phyloP scores from a whole-genome alignment of 64 coral and sea anemone genomes.

The Catalaphyllia jardinei region DNA sequence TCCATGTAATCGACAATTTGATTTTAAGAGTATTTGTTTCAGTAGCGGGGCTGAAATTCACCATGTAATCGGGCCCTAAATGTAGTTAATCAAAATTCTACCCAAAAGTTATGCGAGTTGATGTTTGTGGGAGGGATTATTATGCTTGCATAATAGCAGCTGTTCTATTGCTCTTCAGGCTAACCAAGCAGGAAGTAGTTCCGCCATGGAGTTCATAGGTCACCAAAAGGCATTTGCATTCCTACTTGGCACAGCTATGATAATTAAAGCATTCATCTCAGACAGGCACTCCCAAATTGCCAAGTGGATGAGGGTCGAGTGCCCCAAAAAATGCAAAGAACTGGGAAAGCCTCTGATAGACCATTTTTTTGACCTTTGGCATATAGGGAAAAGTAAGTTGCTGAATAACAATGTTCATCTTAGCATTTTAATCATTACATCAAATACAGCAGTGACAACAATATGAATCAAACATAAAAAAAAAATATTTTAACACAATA shows the following conservation, averaged over 20 bases:
- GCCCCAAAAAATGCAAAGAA: constrained; percentile 7
- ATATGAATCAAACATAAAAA: too few species aligned
- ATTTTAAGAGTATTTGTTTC: too few species aligned
- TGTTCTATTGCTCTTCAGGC: background rate
- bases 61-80: too few species aligned
- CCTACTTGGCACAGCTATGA: constrained; percentile 24
- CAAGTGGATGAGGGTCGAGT: constrained; percentile 48
- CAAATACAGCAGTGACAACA: too few species aligned
- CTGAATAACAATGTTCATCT: background rate
- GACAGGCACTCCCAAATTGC: constrained; percentile 42
- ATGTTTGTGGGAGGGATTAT: too few species aligned
- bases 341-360: constrained; percentile 43
- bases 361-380: constrained; percentile 59
- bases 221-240: constrained; percentile 45
- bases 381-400: constrained; percentile 58
- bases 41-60: too few species aligned
- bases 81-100: too few species aligned
- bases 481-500: too few species aligned
- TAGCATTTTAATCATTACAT: too few species aligned
- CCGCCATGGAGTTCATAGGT: constrained; percentile 46
- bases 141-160: too few species aligned
- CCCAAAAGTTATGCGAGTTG: too few species aligned
- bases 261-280: constrained; percentile 45
- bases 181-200: constrained; percentile 50
- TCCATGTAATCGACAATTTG: too few species aligned